Base-by-base conservation (phyloP, 2,113 vertebrate species). In the Hepsetus odoe region DNA sequence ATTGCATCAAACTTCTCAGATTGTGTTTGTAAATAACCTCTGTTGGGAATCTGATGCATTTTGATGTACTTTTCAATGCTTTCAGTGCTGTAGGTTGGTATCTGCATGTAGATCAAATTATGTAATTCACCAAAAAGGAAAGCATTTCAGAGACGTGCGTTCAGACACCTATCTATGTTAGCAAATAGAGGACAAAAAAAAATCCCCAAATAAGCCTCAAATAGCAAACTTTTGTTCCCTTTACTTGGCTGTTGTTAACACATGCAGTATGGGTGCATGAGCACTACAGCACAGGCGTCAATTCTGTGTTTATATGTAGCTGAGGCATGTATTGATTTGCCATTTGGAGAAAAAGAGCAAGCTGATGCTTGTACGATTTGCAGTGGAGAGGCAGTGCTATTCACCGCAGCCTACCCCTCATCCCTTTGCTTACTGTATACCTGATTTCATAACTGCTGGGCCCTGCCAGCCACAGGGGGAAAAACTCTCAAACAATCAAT, bases 281-380 rank as follows among this genome's bases (percentile, higher is more conserved):
- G 33, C 38, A 56, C 64, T 67, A 64, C 38, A 5, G 32, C 38
- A 40, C 49, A 58, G 32, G 42, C 55, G 24, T 74, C 61, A 74
- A 67, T 65, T 74, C 65, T 59, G 77, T 78, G 86, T 90, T 88
- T 86, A 82, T 73, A 82, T 71, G 80, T 84, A 85, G 85, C 79
- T 82, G 30, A 76, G 76, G 78, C 82, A 88, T 81, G 68, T 91
- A 91, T 91, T 90, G 91, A 90, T 92, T 91, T 87, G 83, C 85
- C 86, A 82, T 87, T 87, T n/a, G 62, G 77, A 71, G 80, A 84
- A 82, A 84, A 83, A 81, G 86, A 88, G 87, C 90, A 86, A 82
- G 86, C 86, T 86, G 73, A 81, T 76, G 79, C 40, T 85, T 84
- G 83, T 83, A 82, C 80, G 79, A 81, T 72, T n/a, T 69, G 81